A percentile compares a stretch with the other conserved stretches of the same genome.
Evolutionary conservation across 1,140 invertebrate genomes (phyloP).

Genomic region (Hyles euphorbiae): DNA sequence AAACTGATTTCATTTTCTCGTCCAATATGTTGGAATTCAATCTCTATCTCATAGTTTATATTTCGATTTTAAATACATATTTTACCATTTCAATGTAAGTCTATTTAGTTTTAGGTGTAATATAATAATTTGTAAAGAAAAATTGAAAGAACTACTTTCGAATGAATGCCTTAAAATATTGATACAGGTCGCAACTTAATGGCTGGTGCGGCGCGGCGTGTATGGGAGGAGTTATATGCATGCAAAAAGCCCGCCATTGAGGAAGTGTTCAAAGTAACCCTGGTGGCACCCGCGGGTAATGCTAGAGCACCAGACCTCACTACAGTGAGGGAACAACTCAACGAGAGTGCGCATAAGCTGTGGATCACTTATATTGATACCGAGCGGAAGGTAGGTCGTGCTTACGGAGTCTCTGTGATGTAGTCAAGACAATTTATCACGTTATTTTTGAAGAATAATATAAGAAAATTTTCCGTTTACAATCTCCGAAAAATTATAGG

Average conservation of each 20-base stretch:
- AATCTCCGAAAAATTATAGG: no score
- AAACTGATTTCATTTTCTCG: no score
- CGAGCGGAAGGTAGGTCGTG: slow-evolving; percentile 83
- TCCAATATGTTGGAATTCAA: no score
- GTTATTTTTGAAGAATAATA: no score
- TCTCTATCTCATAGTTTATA: no score
- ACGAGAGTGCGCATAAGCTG: slow-evolving; percentile 89
- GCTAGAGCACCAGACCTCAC: slow-evolving; percentile 88
- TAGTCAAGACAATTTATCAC: neutral
- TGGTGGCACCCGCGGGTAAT: slow-evolving; percentile 81
- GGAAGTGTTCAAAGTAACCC: slow-evolving; percentile 93
- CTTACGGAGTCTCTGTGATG: neutral
- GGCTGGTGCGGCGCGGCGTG: slow-evolving; percentile 90
- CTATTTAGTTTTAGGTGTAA: no score
- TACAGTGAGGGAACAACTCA: slow-evolving; percentile 87
- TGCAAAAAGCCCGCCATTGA: slow-evolving; percentile 97
- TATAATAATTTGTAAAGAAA: no score
- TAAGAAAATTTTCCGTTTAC: no score
- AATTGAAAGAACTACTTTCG: no score
- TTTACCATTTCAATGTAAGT: no score
- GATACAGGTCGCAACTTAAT: slow-evolving; percentile 85
- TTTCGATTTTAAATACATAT: no score
- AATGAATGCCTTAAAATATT: neutral
- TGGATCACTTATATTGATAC: slow-evolving; percentile 95
- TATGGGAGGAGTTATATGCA: slow-evolving; percentile 98